Evolutionary conservation across 2,888 invertebrate genomes (phyloP).

Genomic region (Acleris holmiana): DNA sequence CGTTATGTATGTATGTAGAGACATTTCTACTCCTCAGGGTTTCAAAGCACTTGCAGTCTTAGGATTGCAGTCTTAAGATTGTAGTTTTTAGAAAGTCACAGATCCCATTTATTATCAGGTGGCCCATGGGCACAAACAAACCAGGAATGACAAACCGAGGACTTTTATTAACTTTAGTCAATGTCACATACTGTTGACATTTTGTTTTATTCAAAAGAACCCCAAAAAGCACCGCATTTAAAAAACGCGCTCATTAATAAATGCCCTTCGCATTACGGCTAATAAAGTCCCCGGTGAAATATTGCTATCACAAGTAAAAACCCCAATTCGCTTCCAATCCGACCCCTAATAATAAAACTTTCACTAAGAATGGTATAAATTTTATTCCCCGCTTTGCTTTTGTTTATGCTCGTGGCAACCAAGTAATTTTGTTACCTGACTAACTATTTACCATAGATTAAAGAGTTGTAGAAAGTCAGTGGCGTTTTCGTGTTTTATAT

Average conservation of each 20-base stretch:
- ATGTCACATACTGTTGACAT: no score
- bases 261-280: slow-evolving; percentile 66
- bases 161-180: no score
- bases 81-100: no score
- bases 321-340: slow-evolving; percentile 60
- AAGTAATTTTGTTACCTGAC: slow-evolving; percentile 67
- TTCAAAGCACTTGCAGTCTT: no score
- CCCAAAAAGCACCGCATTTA: slow-evolving; percentile 47
- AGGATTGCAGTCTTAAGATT: no score
- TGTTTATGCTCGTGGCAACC: slow-evolving; percentile 58
- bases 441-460: slow-evolving; percentile 48
- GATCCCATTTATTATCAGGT: no score
- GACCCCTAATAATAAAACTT: slow-evolving; percentile 70
- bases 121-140: no score
- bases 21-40: no score
- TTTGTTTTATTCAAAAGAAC: slow-evolving; percentile 38
- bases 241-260: slow-evolving; percentile 65
- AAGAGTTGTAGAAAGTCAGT: slow-evolving; percentile 32
- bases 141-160: no score
- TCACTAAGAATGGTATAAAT: slow-evolving; percentile 69
- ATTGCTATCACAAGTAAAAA: slow-evolving; percentile 67
- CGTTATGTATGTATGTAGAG: no score
- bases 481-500: not conserved
- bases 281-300: slow-evolving; percentile 76
- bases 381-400: slow-evolving; percentile 61